phyloP scores from a whole-genome alignment of 2,113 vertebrate genomes.

The Columba janthina region DNA sequence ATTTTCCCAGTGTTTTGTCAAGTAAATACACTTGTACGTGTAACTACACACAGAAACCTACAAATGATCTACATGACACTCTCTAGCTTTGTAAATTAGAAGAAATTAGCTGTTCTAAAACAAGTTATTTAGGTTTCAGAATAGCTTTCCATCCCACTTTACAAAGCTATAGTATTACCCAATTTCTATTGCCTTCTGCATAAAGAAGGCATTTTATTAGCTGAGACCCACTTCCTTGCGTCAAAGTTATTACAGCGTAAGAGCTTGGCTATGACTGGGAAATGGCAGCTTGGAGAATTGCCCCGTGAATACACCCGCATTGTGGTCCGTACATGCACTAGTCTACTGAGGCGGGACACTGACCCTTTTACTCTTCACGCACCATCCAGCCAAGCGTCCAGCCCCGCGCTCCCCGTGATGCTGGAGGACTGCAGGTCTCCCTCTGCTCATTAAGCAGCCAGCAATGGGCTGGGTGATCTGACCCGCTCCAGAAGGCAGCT shows the following conservation, averaged over 20 bases:
- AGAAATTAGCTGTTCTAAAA: conserved; percentile 32
- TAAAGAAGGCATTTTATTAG: conserved; percentile 3
- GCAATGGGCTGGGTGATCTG: not conserved
- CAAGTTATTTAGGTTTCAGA: conserved; percentile 15
- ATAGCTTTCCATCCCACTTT: conserved; percentile 3
- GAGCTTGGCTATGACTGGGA: not conserved
- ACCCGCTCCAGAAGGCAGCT: not conserved
- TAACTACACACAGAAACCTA: conserved; percentile 30
- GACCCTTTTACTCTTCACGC: not conserved
- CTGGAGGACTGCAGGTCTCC: rapidly evolving
- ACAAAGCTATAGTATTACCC: conserved; percentile 9
- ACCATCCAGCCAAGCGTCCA: not conserved
- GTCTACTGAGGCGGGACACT: not conserved
- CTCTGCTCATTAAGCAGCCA: not conserved
- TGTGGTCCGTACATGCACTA: not conserved
- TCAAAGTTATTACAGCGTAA: not conserved
- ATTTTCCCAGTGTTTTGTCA: conserved; percentile 25
- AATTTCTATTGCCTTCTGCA: not conserved
- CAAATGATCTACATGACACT: not conserved
- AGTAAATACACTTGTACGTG: not conserved
- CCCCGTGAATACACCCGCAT: not conserved
- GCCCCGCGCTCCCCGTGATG: rapidly evolving
- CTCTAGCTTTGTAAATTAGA: not conserved
- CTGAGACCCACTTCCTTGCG: not conserved
- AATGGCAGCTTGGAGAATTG: not conserved